phyloP scores from a whole-genome alignment of 2,888 invertebrate species.

The Hesperia comma region DNA sequence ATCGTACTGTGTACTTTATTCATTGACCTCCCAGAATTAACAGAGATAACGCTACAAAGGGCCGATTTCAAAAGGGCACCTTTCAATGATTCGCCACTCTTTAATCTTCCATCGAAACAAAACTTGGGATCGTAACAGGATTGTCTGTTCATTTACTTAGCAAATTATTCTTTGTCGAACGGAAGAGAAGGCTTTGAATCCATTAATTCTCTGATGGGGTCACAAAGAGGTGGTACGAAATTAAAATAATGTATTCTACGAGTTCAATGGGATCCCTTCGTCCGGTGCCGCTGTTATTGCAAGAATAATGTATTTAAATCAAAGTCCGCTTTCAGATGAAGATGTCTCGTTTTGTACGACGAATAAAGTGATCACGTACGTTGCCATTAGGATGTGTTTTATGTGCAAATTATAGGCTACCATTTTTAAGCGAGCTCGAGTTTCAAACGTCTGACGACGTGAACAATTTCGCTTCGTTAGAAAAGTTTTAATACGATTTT shows the following conservation, averaged over 20 bases:
- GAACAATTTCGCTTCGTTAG: slow-evolving; percentile 78
- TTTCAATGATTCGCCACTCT: slow-evolving; percentile 76
- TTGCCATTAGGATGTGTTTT: slow-evolving; percentile 81
- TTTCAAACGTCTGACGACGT: slow-evolving; percentile 54
- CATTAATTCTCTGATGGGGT: slow-evolving; percentile 82
- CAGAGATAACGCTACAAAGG: slow-evolving; percentile 76
- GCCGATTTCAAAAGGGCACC: slow-evolving; percentile 69
- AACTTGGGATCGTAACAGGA: slow-evolving; percentile 78
- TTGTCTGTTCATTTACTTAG: slow-evolving; percentile 84
- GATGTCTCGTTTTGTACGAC: slow-evolving; percentile 73
- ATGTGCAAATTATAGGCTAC: slow-evolving; percentile 82
- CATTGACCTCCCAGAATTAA: slow-evolving; percentile 79
- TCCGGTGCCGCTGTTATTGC: slow-evolving; percentile 79
- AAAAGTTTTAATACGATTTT: slow-evolving; percentile 62
- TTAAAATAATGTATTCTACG: slow-evolving; percentile 84
- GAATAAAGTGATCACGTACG: slow-evolving; percentile 82
- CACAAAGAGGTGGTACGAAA: slow-evolving; percentile 82
- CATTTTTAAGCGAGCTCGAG: slow-evolving; percentile 76
- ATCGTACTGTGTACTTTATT: slow-evolving; percentile 71
- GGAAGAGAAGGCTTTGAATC: slow-evolving; percentile 83
- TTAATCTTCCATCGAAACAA: slow-evolving; percentile 82
- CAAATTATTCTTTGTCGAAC: slow-evolving; percentile 84
- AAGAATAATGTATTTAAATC: slow-evolving; percentile 84
- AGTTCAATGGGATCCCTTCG: slow-evolving; percentile 81
- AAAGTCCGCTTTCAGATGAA: slow-evolving; percentile 81